Evolutionary conservation across 2,888 invertebrate genomes (phyloP).

Genomic region (Lycophotia porphyrea): DNA sequence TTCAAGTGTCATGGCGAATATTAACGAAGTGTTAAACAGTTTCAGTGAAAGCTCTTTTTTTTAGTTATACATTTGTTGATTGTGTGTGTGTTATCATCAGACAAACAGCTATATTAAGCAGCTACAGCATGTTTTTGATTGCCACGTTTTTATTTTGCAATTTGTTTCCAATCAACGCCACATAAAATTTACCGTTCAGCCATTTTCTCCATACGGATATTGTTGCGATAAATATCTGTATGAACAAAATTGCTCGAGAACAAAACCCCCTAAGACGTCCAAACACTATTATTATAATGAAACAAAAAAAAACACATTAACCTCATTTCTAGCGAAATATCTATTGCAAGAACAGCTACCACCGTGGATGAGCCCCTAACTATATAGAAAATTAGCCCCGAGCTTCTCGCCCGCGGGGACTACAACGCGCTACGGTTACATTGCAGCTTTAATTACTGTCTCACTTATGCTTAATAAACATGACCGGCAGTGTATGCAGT

Average conservation of each 20-base stretch:
- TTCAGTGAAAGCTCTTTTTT: not conserved
- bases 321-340: constrained; percentile 55
- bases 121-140: not conserved
- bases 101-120: not conserved
- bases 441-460: constrained; percentile 78
- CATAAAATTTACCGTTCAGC: not conserved
- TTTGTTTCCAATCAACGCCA: not conserved
- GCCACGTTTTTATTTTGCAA: not conserved
- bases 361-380: constrained; percentile 58
- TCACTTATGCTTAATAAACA: constrained; percentile 61
- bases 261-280: not conserved
- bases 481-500: constrained; percentile 49
- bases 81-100: too few species aligned
- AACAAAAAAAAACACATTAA: constrained; percentile 11
- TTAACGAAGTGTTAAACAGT: not conserved
- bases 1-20: constrained; percentile 3
- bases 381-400: constrained; percentile 71
- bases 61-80: not conserved
- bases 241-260: constrained; percentile 4
- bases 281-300: constrained; percentile 25
- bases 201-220: not conserved
- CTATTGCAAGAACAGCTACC: constrained; percentile 65
- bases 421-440: constrained; percentile 67
- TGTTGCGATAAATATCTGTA: not conserved
- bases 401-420: constrained; percentile 65